Evolutionary conservation across 2,113 vertebrate genomes (phyloP).

Genomic region (Phrynosoma platyrhinos): DNA sequence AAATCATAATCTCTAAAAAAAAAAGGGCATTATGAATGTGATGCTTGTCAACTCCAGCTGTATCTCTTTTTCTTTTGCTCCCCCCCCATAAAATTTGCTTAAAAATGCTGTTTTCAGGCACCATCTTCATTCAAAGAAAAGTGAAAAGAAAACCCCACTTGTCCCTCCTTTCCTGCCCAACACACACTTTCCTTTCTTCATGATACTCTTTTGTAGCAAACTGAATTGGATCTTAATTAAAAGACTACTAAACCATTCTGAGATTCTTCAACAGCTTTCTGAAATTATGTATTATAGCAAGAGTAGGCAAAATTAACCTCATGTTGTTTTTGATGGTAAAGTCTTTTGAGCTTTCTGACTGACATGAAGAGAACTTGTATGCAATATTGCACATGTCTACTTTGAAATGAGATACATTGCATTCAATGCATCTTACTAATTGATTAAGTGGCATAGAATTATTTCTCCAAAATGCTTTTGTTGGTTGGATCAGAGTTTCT

Average conservation of each 20-base stretch:
- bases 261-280: not conserved
- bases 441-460: too few relatives aligned
- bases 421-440: too few relatives aligned
- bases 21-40: constrained; percentile 64
- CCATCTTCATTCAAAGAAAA: constrained; percentile 56
- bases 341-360: not conserved
- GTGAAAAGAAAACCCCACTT: constrained; percentile 55
- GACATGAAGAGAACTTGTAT: too few relatives aligned
- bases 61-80: constrained; percentile 26
- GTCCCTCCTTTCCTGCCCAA: not conserved
- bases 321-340: not conserved
- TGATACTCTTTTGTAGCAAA: constrained; percentile 25
- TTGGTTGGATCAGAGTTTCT: too few relatives aligned
- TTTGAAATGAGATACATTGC: too few relatives aligned
- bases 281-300: not conserved
- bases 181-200: constrained; percentile 36
- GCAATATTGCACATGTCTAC: too few relatives aligned
- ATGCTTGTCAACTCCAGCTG: constrained; percentile 66
- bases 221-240: constrained; percentile 34
- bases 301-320: not conserved
- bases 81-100: constrained; percentile 40
- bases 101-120: constrained; percentile 51
- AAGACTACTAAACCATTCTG: constrained; percentile 39
- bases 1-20: constrained; percentile 66
- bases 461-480: too few relatives aligned